Evolutionary conservation across 2,888 invertebrate species (phyloP).

Genomic region (Aricia artaxerxes): DNA sequence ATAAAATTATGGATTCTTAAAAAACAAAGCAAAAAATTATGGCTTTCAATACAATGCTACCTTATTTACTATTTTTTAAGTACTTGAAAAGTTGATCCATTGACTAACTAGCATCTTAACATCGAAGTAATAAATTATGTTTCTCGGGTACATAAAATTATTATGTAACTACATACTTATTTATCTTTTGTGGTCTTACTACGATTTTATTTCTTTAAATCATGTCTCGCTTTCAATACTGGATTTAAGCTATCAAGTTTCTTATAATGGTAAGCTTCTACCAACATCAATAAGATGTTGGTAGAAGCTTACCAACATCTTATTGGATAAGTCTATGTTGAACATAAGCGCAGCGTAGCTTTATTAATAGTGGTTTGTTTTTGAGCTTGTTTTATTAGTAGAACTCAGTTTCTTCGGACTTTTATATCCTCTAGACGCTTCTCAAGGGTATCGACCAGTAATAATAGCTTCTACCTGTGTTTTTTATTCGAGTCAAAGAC

Average conservation of each 20-base stretch:
- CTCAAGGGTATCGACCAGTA: slow-evolving; percentile 71
- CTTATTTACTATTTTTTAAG: no score
- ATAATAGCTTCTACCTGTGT: slow-evolving; percentile 75
- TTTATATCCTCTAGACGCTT: slow-evolving; percentile 67
- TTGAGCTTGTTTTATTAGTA: slow-evolving; percentile 3
- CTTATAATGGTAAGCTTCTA: neutral
- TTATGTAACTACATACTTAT: neutral
- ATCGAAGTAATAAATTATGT: neutral
- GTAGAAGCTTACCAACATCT: neutral
- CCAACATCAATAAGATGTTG: no score
- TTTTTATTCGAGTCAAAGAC: slow-evolving; percentile 73
- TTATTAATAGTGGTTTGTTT: neutral
- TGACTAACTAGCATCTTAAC: no score
- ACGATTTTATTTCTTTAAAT: neutral
- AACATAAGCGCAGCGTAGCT: neutral
- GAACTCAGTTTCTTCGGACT: slow-evolving; percentile 35
- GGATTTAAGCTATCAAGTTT: neutral
- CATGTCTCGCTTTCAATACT: neutral
- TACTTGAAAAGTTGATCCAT: no score
- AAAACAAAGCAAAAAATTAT: no score
- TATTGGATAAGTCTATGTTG: neutral
- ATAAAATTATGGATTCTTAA: no score
- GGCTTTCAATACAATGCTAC: no score
- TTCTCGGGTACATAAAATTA: neutral
- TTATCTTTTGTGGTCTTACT: neutral